Percentiles rank a stretch among this genome's conserved stretches.
phyloP scores from a whole-genome alignment of 2,888 invertebrate genomes.

The Yponomeuta sedellus region DNA sequence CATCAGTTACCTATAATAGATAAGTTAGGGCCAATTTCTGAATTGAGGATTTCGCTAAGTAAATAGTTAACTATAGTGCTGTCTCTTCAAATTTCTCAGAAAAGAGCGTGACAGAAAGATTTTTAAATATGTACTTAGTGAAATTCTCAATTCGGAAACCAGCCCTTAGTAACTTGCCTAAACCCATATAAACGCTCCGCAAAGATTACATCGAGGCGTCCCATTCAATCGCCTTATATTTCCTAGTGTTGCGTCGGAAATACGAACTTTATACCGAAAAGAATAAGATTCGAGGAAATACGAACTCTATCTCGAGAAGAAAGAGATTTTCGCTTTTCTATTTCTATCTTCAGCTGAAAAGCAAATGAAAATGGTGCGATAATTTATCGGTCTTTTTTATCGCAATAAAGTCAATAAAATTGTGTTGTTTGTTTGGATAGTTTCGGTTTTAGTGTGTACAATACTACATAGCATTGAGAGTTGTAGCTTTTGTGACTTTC shows the following conservation, averaged over 20 bases:
- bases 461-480: too few relatives aligned
- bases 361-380: background rate
- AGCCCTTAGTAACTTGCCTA: background rate
- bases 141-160: too few relatives aligned
- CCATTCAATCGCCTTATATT: background rate
- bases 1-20: too few relatives aligned
- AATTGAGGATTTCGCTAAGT: too few relatives aligned
- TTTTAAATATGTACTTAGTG: too few relatives aligned
- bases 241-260: background rate
- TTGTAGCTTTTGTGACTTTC: too few relatives aligned
- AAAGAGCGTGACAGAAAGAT: too few relatives aligned
- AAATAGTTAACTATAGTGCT: too few relatives aligned
- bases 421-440: too few relatives aligned
- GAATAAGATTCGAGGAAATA: background rate
- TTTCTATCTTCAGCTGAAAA: background rate
- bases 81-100: too few relatives aligned
- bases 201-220: background rate
- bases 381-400: background rate
- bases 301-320: background rate
- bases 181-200: background rate
- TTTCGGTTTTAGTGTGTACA: too few relatives aligned
- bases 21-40: too few relatives aligned
- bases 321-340: background rate
- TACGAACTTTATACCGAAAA: background rate
- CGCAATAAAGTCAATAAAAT: background rate